Conservation (phyloP, 2,797 vertebrate genomes). For the Hypotaenidia philippensis region DNA sequence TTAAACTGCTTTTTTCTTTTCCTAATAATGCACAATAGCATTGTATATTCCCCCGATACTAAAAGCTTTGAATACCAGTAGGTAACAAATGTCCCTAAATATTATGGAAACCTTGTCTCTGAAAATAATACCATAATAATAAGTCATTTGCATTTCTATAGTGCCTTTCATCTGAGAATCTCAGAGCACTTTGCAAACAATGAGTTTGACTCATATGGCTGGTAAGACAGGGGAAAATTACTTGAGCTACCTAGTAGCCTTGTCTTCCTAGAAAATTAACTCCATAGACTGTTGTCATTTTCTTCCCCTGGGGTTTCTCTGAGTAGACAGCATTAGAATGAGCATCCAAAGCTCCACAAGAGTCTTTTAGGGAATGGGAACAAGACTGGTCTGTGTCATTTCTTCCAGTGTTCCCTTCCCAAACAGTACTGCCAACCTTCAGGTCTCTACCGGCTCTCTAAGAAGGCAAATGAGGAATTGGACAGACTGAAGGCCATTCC, state of each 20-base stretch:
- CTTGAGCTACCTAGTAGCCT: neutral
- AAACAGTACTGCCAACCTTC: neutral
- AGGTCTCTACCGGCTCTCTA: neutral
- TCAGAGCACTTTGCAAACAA: neutral
- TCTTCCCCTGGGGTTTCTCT: neutral
- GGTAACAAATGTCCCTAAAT: constrained; percentile 7
- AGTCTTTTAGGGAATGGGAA: neutral
- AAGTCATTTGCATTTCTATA: constrained; percentile 22
- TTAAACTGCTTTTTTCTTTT: neutral
- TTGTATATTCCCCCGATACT: neutral
- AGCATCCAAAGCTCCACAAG: neutral
- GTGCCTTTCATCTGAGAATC: constrained; percentile 4
- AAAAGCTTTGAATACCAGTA: constrained; percentile 5
- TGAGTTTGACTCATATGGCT: neutral
- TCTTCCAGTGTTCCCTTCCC: neutral
- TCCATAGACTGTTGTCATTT: neutral
- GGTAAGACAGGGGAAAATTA: neutral
- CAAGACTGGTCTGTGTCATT: neutral
- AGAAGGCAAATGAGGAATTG: neutral
- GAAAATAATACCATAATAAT: constrained; percentile 13
- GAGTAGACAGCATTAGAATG: neutral
- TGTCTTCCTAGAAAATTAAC: neutral
- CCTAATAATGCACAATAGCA: neutral
- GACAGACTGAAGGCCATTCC: neutral
- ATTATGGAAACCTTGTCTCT: constrained; percentile 33